phyloP scores from a whole-genome alignment of 2,113 vertebrate species.

The Salvelinus sp. region DNA sequence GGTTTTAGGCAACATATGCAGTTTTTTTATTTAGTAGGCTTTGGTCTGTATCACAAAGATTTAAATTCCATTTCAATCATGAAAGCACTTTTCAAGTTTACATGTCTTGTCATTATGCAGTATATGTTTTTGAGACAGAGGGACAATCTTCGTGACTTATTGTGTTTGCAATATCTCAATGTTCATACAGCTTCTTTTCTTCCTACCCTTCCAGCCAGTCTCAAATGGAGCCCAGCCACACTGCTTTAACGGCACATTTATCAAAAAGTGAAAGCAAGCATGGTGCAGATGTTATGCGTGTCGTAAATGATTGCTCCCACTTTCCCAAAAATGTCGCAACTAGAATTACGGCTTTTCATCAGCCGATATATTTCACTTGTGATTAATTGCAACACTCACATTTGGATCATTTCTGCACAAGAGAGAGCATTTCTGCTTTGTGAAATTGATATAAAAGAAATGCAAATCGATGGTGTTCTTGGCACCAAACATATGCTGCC shows the following conservation, averaged over 20 bases:
- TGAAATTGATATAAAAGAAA: constrained; percentile 85
- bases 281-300: constrained; percentile 74
- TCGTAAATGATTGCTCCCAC: constrained; percentile 73
- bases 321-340: constrained; percentile 70
- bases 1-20: constrained; percentile 21
- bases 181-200: constrained; percentile 73
- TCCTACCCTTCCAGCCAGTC: constrained; percentile 72
- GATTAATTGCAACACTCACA: constrained; percentile 87
- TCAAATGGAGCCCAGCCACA: constrained; percentile 79
- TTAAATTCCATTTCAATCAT: constrained; percentile 40
- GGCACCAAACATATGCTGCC: constrained; percentile 83
- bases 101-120: constrained; percentile 64
- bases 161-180: constrained; percentile 74
- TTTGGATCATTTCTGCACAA: constrained; percentile 81
- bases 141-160: constrained; percentile 79
- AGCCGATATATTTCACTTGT: constrained; percentile 85
- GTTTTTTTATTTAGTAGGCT: constrained; percentile 41
- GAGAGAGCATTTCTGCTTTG: constrained; percentile 81
- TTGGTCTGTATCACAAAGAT: constrained; percentile 32
- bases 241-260: constrained; percentile 81
- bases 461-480: constrained; percentile 85
- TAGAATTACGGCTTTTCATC: constrained; percentile 85
- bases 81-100: constrained; percentile 51
- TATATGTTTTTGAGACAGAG: constrained; percentile 70
- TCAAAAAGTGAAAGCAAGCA: constrained; percentile 71